Conservation (phyloP, 2,113 vertebrate species). For the Hystrix cristata region DNA sequence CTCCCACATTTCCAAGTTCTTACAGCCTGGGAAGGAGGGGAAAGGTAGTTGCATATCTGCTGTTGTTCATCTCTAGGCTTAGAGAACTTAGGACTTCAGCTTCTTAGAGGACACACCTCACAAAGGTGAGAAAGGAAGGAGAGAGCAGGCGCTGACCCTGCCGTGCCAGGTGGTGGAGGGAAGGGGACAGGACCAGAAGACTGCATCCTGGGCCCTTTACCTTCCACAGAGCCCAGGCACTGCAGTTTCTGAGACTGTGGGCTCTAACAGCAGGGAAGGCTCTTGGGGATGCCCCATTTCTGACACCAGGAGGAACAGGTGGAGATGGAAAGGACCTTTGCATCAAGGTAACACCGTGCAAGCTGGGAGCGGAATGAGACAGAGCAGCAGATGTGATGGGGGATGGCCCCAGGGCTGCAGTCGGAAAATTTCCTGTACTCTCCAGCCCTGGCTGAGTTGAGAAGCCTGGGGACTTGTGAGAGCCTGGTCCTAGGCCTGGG, state of each 20-base stretch:
- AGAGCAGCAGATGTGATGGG: not conserved
- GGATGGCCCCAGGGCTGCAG: not conserved
- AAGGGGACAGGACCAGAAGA: not conserved
- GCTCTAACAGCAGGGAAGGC: not conserved
- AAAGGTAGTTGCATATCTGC: conserved; percentile 25
- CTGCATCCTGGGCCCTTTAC: not conserved
- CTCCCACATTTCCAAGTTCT: conserved; percentile 13
- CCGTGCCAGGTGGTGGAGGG: accelerated
- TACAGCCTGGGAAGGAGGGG: conserved; percentile 29
- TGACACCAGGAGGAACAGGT: not conserved
- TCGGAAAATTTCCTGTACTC: too few species aligned
- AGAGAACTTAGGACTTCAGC: not conserved
- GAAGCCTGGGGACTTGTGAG: not conserved
- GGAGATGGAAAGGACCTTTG: not conserved
- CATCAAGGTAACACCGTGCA: not conserved
- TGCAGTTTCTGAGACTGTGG: not conserved
- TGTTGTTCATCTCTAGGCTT: not conserved
- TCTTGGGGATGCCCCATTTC: not conserved
- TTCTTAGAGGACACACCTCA: not conserved
- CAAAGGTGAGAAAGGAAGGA: not conserved
- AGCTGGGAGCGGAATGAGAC: not conserved
- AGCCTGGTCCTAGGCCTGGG: not conserved
- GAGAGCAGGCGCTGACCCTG: not conserved
- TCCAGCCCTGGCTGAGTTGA: not conserved
- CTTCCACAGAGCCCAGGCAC: not conserved